Base-by-base conservation (phyloP, 2,113 vertebrate genomes). In the Silurus asotus region DNA sequence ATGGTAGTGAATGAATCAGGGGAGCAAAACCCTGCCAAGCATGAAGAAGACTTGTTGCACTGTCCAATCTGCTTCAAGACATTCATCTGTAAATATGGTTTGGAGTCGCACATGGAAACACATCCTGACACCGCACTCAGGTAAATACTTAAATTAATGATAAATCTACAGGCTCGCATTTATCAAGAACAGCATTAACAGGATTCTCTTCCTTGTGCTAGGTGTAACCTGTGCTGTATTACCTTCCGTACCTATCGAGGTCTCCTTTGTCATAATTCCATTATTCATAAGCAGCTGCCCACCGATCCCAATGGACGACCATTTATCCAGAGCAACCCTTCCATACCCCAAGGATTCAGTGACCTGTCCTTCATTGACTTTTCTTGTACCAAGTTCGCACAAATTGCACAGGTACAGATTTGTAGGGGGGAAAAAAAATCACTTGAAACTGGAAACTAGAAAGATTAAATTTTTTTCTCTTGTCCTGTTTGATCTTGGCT, bases 301-400 rank as follows among this genome's bases (percentile, higher is more conserved):
- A 95, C 96, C 76, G 98, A 99, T 84, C 95, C 95, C 0, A 94
- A 88, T 56, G 98, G 98, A 70, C 96, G 93, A 11, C 98, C 98
- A 86, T 99, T 98, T 93, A 99, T 99, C 92, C 98, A 99, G 94
- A 99, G 94, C 95, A 99, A 99, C 92, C 97, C 98, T 89, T 97
- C 96, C 1, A 98, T 99, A 93, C 97, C 97, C 0, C 95, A 96
- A 49, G 98, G 98, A 91, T 99, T 99, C 95, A 97, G 98, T 0
- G 98, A 99, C 90, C 93, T 99, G 89, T 97, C 97, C 86, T 99
- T 99, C 95, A 98, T 96, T 0, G 98, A 99, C 94, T 99, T 99
- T 94, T 99, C 97, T 91, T 99, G 97, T 91, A 95, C 94, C 89
- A 99, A 98, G 92, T 99, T 99, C 70, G 95, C 97, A 51, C 94